These are phyloP conservation scores for Myzus persicae DNA, from an alignment of 1,140 invertebrate species.

Conservation along the genomic window DNA sequence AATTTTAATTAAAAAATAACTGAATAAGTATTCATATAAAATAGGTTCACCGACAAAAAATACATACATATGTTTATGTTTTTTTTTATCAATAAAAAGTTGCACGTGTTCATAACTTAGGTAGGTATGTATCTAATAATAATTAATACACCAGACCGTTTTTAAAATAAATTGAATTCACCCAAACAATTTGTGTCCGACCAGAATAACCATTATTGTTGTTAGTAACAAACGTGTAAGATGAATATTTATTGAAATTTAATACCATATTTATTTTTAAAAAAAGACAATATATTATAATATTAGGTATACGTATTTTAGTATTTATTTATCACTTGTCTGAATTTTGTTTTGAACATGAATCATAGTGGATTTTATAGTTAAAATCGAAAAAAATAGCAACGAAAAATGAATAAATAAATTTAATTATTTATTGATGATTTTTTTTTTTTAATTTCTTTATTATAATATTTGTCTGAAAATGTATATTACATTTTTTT, in stretches of 20 bases:
- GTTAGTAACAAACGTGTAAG: neutral
- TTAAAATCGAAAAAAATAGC: neutral
- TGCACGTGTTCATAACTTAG: neutral
- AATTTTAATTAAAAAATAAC: constrained; percentile 5
- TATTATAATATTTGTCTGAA: neutral
- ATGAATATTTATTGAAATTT: neutral
- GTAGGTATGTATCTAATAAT: too few relatives aligned
- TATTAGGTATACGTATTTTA: too few relatives aligned
- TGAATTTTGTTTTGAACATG: too few relatives aligned
- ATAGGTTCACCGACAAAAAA: neutral
- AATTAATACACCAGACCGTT: neutral
- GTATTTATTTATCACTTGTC: neutral
- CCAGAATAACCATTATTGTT: neutral
- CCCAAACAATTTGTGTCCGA: neutral
- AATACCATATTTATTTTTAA: neutral
- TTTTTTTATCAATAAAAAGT: neutral
- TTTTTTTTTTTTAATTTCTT: neutral
- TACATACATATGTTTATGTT: neutral
- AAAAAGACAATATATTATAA: neutral
- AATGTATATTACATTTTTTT: neutral
- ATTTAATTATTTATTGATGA: neutral
- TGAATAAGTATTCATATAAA: neutral
- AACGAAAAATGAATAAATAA: neutral
- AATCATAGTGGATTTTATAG: neutral
- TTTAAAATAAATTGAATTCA: neutral